These are phyloP conservation scores for Prunella strophiata DNA, from an alignment of 2,797 vertebrate genomes.

Conservation along the genomic window DNA sequence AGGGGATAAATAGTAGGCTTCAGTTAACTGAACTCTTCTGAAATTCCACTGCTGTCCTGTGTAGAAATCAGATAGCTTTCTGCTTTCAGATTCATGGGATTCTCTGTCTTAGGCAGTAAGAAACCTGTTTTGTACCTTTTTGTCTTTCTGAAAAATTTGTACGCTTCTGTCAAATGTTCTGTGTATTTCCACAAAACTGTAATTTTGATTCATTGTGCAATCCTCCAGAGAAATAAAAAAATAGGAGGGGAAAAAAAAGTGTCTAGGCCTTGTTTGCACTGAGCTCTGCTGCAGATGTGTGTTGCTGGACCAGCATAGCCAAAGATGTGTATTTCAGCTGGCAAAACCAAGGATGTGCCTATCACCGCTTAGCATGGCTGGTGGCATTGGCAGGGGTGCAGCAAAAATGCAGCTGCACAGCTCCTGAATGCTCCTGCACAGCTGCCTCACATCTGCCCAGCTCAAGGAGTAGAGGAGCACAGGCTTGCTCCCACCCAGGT, in stretches of 20 bases:
- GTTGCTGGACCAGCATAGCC: fast-evolving
- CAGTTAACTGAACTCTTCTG: not conserved
- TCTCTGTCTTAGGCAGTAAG: not conserved
- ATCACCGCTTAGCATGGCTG: fast-evolving
- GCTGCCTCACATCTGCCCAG: not conserved
- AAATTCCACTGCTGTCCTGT: not conserved
- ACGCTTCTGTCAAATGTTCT: conserved; percentile 11
- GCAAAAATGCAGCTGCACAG: not conserved
- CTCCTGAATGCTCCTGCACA: not conserved
- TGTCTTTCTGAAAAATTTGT: conserved; percentile 47
- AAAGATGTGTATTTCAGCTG: not conserved
- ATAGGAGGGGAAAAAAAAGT: not conserved
- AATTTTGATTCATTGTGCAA: not conserved
- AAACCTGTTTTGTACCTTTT: conserved; percentile 10
- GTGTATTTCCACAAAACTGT: not conserved
- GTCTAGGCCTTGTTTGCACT: not conserved
- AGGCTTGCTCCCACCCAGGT: not conserved
- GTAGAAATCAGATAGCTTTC: not conserved
- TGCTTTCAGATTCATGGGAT: not conserved
- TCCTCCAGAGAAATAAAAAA: not conserved
- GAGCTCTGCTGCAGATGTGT: not conserved
- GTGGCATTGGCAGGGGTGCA: fast-evolving
- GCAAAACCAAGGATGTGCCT: not conserved
- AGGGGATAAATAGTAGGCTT: not conserved
- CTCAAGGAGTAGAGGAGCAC: fast-evolving